Base-by-base conservation (phyloP, 2,797 vertebrate species). In the Florisuga fusca region DNA sequence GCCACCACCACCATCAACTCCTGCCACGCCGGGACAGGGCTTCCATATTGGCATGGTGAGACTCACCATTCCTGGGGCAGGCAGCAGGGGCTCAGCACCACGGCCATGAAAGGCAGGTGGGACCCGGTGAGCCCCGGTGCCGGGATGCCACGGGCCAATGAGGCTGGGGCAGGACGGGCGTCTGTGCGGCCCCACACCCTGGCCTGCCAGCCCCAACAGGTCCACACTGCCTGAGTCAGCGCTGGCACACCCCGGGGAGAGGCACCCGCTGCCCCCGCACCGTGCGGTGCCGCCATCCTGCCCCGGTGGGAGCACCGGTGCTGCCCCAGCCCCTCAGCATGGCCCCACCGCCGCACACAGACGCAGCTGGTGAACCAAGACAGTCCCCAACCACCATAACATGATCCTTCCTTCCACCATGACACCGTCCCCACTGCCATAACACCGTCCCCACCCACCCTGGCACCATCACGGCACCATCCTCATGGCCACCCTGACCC, bases 181-280 rank as follows among this genome's bases (percentile, higher is more conserved):
- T 78, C 61, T 55, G 61, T 54, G 3, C 8, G 4, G 15, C 85
- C 58, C 84, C 92, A 87, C 82, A 3, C 90, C 87, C 84, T 14
- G 3, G 26, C 23, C 26, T 29, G 66, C 84, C 20, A 2, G 90
- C 25, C 82, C 78, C 50, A 1, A 93, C 95, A 91, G 87, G 90
- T 58, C 87, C 26, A 66, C 2, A 5, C 38, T 1, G 61, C 64
- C 90, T 96, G 95, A 94, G 58, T 94, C 94, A 95, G 95, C 86
- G 34, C 83, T 10, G 79, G 46, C 76, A 59, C 95, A 15, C 91
- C 93, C 89, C 45, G 5, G 83, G 93, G 89, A 94, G 86, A 76
- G 86, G 91, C 91, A 38, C 54, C 45, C 19, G 4, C 88, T 50
- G 82, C 93, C 82, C 88, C 81, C 54, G 9, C 53, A 1, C 63